A percentile compares a stretch with the other conserved stretches of the same genome.
phyloP scores from a whole-genome alignment of 2,797 vertebrate species.

The Rhodeus uyekii region DNA sequence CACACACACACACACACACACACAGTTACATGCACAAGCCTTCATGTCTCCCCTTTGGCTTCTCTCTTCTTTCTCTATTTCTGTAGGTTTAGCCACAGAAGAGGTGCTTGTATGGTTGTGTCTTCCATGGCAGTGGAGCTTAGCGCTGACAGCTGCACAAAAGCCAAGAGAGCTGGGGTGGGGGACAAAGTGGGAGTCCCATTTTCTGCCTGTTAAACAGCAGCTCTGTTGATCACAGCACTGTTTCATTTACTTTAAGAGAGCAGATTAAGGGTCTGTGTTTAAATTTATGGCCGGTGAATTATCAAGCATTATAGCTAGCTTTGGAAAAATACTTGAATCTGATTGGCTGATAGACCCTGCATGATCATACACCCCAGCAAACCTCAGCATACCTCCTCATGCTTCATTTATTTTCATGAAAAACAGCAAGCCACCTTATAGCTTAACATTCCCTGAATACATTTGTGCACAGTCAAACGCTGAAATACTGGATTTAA shows the following conservation, averaged over 20 bases:
- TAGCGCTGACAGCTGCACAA: conserved; percentile 44
- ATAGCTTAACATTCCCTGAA: neutral
- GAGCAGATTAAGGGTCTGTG: conserved; percentile 41
- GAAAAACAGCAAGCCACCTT: conserved; percentile 33
- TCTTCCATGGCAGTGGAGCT: conserved; percentile 40
- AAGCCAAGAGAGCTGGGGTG: conserved; percentile 10
- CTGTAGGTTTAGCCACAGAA: conserved; percentile 33
- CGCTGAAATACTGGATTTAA: conserved; percentile 21
- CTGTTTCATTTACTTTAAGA: conserved; percentile 42
- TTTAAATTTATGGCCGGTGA: conserved; percentile 24
- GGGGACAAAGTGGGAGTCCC: conserved; percentile 35
- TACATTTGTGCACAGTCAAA: conserved; percentile 18
- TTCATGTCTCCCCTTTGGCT: conserved; percentile 23
- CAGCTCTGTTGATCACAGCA: conserved; percentile 35
- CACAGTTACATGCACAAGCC: neutral
- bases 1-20: no score
- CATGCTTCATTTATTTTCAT: conserved; percentile 35
- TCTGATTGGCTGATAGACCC: conserved; percentile 27
- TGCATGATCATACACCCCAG: conserved; percentile 18
- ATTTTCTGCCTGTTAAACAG: conserved; percentile 46
- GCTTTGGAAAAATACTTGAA: conserved; percentile 36
- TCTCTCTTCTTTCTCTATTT: conserved; percentile 24
- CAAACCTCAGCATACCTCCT: conserved; percentile 15
- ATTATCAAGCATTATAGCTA: conserved; percentile 32
- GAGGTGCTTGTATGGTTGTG: conserved; percentile 28